Conservation (phyloP, 2,888 invertebrate species). For the Carterocephalus palaemon region DNA sequence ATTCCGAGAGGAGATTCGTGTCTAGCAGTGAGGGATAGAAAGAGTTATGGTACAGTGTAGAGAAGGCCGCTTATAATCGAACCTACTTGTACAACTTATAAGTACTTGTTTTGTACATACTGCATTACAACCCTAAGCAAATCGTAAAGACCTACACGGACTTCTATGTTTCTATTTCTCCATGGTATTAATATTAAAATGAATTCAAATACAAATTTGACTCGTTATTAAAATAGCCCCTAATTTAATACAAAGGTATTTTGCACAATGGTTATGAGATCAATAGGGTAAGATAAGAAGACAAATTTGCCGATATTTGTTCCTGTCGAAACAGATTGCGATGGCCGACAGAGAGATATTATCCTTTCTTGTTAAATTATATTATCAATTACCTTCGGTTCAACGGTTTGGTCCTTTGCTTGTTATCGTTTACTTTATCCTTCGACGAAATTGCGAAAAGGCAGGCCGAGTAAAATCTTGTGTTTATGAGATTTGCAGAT, state of each 20-base stretch:
- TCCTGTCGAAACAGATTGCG: slow-evolving; percentile 59
- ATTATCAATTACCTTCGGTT: slow-evolving; percentile 64
- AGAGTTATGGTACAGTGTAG: too few relatives aligned
- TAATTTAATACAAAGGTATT: slow-evolving; percentile 7
- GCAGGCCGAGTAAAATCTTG: slow-evolving; percentile 3
- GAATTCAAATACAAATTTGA: too few relatives aligned
- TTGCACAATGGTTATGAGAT: slow-evolving; percentile 39
- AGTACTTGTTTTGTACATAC: too few relatives aligned
- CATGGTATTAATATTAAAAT: too few relatives aligned
- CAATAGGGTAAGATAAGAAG: slow-evolving; percentile 48
- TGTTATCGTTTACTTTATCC: slow-evolving; percentile 53
- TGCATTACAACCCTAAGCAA: too few relatives aligned
- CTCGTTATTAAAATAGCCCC: slow-evolving; percentile 6
- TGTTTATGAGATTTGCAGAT: slow-evolving; percentile 19
- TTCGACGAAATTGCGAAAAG: slow-evolving; percentile 30
- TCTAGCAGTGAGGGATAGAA: too few relatives aligned
- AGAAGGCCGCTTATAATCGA: too few relatives aligned
- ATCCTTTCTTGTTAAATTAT: slow-evolving; percentile 68
- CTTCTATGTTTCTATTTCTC: too few relatives aligned
- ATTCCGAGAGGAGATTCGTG: too few relatives aligned
- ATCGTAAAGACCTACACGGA: too few relatives aligned
- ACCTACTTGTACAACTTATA: too few relatives aligned
- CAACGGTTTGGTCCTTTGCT: slow-evolving; percentile 44
- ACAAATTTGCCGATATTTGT: slow-evolving; percentile 63
- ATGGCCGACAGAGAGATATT: slow-evolving; percentile 62